Evolutionary conservation across 2,888 invertebrate species (phyloP).

Genomic region (Epinotia demarniana): DNA sequence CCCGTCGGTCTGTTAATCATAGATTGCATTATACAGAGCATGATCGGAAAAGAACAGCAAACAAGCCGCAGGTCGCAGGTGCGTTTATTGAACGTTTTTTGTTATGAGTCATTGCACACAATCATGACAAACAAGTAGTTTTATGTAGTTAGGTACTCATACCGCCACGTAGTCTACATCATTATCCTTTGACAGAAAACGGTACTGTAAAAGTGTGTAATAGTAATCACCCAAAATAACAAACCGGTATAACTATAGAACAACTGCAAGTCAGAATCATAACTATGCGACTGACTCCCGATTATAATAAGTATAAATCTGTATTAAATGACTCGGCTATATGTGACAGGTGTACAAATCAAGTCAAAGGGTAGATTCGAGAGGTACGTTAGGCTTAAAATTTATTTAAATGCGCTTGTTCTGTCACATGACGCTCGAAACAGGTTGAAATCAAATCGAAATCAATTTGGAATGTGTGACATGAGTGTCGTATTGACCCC

Average conservation of each 20-base stretch:
- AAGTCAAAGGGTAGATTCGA: no score
- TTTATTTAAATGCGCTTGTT: neutral
- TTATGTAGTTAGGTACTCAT: neutral
- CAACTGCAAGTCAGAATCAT: no score
- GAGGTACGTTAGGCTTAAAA: no score
- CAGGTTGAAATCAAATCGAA: neutral
- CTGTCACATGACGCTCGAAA: neutral
- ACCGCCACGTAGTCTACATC: neutral
- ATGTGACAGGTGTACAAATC: no score
- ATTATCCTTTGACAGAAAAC: neutral
- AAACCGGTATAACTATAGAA: neutral
- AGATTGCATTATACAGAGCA: conserved; percentile 9
- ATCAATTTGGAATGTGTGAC: neutral
- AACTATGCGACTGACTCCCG: no score
- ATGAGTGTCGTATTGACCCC: neutral
- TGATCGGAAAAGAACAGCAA: neutral
- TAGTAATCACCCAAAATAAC: neutral
- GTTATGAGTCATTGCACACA: neutral
- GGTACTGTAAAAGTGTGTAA: neutral
- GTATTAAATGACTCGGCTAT: neutral
- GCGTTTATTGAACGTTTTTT: conserved; percentile 4
- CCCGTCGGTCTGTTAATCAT: conserved; percentile 4
- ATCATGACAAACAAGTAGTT: neutral
- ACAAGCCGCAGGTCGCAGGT: conserved; percentile 12
- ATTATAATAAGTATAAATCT: neutral